phyloP scores from a whole-genome alignment of 2,113 vertebrate genomes.

The Ia io region DNA sequence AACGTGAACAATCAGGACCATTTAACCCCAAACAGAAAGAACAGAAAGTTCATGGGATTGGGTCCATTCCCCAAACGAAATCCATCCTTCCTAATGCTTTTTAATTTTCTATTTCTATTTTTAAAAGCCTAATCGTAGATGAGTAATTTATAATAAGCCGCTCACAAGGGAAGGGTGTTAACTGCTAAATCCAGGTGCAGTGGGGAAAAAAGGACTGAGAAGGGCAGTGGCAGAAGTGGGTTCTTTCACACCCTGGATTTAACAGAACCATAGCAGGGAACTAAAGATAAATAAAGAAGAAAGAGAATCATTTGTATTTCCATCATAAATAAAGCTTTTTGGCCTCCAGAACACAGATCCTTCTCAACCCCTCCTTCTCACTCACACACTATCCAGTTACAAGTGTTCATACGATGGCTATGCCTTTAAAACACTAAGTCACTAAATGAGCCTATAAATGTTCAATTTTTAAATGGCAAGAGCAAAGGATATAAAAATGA shows the following conservation, averaged over 20 bases:
- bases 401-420: not conserved
- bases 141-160: not conserved
- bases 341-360: not conserved
- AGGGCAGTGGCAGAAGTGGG: not conserved
- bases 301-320: not conserved
- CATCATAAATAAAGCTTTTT: not conserved
- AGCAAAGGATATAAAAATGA: not conserved
- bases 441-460: not conserved
- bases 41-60: slow-evolving; percentile 3
- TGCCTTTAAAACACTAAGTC: not conserved
- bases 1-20: slow-evolving; percentile 2
- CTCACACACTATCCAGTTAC: slow-evolving; percentile 25
- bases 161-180: not conserved
- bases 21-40: slow-evolving; percentile 18
- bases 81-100: not conserved
- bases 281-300: not conserved
- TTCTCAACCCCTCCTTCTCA: not conserved
- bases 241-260: not conserved
- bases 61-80: slow-evolving; percentile 16
- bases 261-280: not conserved
- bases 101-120: not conserved
- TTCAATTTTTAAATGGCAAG: not conserved
- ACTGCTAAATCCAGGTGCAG: not conserved
- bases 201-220: not conserved
- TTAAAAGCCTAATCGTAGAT: not conserved